Evolutionary conservation across 2,113 vertebrate genomes (phyloP).

Genomic region (Eptatretus burgeri): DNA sequence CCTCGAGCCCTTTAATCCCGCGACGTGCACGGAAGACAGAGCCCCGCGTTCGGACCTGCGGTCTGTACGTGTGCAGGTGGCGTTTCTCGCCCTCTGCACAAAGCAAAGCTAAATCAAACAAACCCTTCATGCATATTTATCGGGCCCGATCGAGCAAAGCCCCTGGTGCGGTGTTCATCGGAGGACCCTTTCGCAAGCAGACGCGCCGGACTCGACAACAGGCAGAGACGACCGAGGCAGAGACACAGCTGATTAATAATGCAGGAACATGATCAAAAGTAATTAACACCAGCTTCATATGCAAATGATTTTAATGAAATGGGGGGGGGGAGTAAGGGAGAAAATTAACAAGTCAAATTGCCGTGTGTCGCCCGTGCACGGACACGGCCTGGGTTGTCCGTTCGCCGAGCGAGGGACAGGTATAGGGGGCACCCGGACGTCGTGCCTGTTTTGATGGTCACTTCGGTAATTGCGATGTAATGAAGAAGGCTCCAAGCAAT

Average conservation of each 20-base stretch:
- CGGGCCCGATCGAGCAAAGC: background rate
- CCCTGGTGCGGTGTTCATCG: background rate
- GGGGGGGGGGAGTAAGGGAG: conserved; percentile 73
- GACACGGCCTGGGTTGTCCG: too few relatives aligned
- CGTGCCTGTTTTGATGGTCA: conserved; percentile 51
- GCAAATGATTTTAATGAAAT: conserved; percentile 87
- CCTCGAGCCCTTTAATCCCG: too few relatives aligned
- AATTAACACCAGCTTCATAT: conserved; percentile 68
- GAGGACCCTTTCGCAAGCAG: too few relatives aligned
- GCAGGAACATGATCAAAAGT: conserved; percentile 72
- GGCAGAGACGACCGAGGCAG: background rate
- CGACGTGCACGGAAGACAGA: too few relatives aligned
- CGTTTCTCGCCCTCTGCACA: conserved; percentile 2
- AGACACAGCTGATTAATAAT: conserved; percentile 16
- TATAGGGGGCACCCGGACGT: too few relatives aligned
- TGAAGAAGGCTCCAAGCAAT: conserved; percentile 99
- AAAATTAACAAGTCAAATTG: conserved; percentile 99
- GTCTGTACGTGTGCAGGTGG: background rate
- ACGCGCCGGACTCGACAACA: too few relatives aligned
- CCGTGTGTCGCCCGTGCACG: conserved; percentile 18
- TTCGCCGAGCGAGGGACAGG: too few relatives aligned
- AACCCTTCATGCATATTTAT: conserved; percentile 6
- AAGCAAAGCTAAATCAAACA: conserved; percentile 2
- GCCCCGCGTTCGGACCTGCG: too few relatives aligned
- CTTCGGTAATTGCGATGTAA: conserved; percentile 99